Evolutionary conservation across 2,797 vertebrate species (phyloP).

Genomic region (Sparidentex hasta): DNA sequence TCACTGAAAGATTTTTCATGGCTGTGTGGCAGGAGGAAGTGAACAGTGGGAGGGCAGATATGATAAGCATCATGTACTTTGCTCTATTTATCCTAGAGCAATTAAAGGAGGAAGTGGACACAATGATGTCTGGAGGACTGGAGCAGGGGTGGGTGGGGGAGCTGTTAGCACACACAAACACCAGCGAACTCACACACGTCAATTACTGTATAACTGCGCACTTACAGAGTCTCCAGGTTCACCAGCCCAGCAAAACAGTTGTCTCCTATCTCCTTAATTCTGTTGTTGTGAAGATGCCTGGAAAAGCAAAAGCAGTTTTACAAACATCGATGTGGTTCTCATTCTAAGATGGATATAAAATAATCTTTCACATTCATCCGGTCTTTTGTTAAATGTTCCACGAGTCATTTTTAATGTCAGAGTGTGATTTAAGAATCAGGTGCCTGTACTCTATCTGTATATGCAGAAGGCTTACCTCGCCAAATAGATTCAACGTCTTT

Average conservation of each 20-base stretch:
- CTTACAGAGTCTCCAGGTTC: constrained; percentile 98
- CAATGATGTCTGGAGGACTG: constrained; percentile 84
- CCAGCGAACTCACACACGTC: constrained; percentile 16
- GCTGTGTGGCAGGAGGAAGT: constrained; percentile 78
- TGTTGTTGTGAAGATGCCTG: constrained; percentile 98
- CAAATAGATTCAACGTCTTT: constrained; percentile 68
- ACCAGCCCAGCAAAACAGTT: constrained; percentile 93
- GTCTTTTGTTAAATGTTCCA: constrained; percentile 3
- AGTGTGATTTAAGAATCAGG: constrained; percentile 36
- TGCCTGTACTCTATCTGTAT: constrained; percentile 36
- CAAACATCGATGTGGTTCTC: constrained; percentile 3
- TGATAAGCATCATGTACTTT: constrained; percentile 88
- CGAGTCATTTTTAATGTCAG: background rate
- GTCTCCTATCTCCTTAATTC: constrained; percentile 92
- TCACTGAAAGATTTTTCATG: constrained; percentile 54
- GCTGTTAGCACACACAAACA: constrained; percentile 64
- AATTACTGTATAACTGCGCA: constrained; percentile 61
- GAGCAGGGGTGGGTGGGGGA: constrained; percentile 72
- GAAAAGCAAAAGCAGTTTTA: constrained; percentile 49
- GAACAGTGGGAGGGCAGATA: constrained; percentile 83
- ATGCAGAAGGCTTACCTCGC: constrained; percentile 36
- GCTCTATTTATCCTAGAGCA: constrained; percentile 88
- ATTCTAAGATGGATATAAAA: constrained; percentile 4
- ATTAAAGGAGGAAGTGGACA: constrained; percentile 89
- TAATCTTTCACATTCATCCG: constrained; percentile 5